phyloP scores from a whole-genome alignment of 2,113 vertebrate species.

The Crotalus helleri region DNA sequence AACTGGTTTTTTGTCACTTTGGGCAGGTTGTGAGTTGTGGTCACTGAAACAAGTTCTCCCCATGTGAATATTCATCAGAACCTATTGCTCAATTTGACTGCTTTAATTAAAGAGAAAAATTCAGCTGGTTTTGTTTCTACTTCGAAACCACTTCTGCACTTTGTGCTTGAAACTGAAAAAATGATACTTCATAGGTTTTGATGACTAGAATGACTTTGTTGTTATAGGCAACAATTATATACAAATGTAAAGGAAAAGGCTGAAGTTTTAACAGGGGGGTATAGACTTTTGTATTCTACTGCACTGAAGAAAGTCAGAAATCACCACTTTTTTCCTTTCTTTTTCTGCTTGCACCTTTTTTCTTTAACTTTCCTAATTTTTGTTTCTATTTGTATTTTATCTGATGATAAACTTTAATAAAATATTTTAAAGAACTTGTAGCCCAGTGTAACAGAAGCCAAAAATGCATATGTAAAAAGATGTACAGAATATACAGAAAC shows the following conservation, averaged over 20 bases:
- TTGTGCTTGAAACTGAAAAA: not conserved
- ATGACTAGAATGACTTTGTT: not conserved
- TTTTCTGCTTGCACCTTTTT: not conserved
- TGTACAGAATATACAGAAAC: not conserved
- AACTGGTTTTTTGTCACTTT: not conserved
- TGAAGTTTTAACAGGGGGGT: not conserved
- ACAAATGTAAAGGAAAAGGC: not conserved
- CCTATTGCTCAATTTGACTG: not conserved
- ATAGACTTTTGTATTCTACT: not conserved
- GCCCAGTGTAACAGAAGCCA: not conserved
- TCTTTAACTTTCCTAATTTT: not conserved
- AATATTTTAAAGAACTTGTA: not conserved
- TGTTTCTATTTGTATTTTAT: not conserved
- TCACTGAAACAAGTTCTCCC: not conserved
- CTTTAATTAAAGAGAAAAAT: not conserved
- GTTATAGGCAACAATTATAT: not conserved
- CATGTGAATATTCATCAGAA: not conserved
- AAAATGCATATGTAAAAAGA: not conserved
- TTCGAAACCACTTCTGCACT: not conserved
- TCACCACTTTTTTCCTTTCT: not conserved
- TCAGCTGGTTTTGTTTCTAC: not conserved
- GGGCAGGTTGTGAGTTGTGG: not conserved
- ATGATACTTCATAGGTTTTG: not conserved
- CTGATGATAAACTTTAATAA: not conserved
- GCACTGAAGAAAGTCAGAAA: not conserved